Percentiles rank a stretch among this genome's conserved stretches.
phyloP scores from a whole-genome alignment of 1,140 invertebrate species.

The Pseudoatta argentina region DNA sequence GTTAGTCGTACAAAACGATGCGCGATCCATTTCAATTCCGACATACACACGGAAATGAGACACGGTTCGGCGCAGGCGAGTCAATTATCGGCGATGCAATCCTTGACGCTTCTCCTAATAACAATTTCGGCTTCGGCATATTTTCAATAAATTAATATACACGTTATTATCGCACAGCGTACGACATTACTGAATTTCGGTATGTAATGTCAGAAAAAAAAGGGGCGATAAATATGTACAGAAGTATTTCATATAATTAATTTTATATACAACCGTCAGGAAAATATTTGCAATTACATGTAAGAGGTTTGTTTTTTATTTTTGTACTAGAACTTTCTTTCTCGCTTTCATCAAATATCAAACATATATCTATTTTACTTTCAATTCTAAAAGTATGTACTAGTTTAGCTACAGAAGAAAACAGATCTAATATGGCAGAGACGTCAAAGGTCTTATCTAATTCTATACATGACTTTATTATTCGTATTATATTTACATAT shows the following conservation, averaged over 20 bases:
- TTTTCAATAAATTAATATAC: slow-evolving; percentile 17
- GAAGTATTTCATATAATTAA: neutral
- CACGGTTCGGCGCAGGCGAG: slow-evolving; percentile 8
- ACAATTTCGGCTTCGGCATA: neutral
- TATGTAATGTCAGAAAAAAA: neutral
- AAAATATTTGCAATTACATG: neutral
- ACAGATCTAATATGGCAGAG: no score
- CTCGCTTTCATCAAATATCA: no score
- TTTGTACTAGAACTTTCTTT: no score
- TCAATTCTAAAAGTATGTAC: no score
- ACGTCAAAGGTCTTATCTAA: neutral
- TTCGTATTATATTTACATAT: no score
- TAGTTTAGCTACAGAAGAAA: no score
- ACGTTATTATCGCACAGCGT: neutral
- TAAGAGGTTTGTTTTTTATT: no score
- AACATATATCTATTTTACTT: no score
- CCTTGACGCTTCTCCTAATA: neutral
- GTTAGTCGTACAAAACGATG: slow-evolving; percentile 37
- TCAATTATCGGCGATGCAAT: slow-evolving; percentile 14
- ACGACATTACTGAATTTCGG: neutral
- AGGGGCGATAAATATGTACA: neutral
- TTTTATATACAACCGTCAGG: neutral
- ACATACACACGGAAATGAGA: slow-evolving; percentile 17
- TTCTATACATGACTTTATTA: neutral
- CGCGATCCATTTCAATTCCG: slow-evolving; percentile 55